Evolutionary conservation across 1,140 invertebrate genomes (phyloP).

Genomic region (Bilobella aurantiaca): DNA sequence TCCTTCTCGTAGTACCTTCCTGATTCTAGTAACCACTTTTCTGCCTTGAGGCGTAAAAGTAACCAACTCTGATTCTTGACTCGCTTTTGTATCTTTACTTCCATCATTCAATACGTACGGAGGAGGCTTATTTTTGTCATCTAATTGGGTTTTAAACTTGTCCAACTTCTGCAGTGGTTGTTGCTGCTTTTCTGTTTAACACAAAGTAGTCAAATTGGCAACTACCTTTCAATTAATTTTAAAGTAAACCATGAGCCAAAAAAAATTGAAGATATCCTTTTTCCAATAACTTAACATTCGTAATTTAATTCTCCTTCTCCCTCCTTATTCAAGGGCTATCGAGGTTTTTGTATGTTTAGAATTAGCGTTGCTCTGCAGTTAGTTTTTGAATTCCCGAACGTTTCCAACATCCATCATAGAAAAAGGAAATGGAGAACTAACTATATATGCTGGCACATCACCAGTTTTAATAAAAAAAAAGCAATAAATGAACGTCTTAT

Average conservation of each 20-base stretch:
- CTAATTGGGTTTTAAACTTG: too few species aligned
- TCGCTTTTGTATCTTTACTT: too few species aligned
- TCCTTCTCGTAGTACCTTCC: not conserved
- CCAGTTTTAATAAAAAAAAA: not conserved
- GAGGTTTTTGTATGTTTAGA: constrained; percentile 5
- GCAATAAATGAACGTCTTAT: not conserved
- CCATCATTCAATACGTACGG: too few species aligned
- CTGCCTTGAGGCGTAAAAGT: not conserved
- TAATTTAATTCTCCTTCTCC: not conserved
- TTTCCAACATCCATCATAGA: not conserved
- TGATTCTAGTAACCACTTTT: not conserved
- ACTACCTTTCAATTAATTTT: too few species aligned
- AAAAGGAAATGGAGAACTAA: constrained; percentile 4
- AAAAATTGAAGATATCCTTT: too few species aligned
- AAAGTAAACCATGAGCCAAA: too few species aligned
- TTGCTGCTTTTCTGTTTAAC: not conserved
- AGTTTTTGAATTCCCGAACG: not conserved
- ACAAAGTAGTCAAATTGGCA: too few species aligned
- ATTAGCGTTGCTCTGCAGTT: not conserved
- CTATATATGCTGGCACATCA: too few species aligned
- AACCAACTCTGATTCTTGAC: not conserved
- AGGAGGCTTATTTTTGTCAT: too few species aligned
- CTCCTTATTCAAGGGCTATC: not conserved
- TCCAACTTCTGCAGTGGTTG: not conserved
- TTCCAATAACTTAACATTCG: not conserved